phyloP scores from a whole-genome alignment of 2,113 vertebrate species.

The crab-eating macaque (Macaca fascicularis) region DNA sequence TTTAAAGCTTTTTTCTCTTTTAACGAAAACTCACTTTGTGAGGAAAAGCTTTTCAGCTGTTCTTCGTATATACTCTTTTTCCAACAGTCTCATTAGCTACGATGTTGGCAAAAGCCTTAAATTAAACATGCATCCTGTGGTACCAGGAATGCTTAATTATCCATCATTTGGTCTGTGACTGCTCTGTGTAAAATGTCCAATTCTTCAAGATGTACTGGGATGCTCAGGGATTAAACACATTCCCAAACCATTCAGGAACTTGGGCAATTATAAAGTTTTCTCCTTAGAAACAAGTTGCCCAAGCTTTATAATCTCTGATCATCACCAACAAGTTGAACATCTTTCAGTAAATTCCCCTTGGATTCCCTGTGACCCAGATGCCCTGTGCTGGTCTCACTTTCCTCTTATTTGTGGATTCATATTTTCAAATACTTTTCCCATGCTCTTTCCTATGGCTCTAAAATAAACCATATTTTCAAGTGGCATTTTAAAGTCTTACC shows the following conservation, averaged over 20 bases:
- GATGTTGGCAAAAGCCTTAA: slow-evolving; percentile 55
- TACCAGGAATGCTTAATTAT: slow-evolving; percentile 53
- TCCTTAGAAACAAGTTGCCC: slow-evolving; percentile 50
- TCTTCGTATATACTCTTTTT: not conserved
- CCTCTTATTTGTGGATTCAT: slow-evolving; percentile 31
- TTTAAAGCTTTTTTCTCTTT: not conserved
- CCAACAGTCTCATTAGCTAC: slow-evolving; percentile 45
- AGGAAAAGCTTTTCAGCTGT: slow-evolving; percentile 8
- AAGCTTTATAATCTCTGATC: slow-evolving; percentile 38
- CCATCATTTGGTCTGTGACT: slow-evolving; percentile 53
- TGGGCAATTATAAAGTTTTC: slow-evolving; percentile 55
- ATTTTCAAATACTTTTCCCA: not conserved
- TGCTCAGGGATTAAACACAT: slow-evolving; percentile 25
- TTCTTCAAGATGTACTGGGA: slow-evolving; percentile 44
- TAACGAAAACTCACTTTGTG: not conserved
- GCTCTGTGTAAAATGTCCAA: slow-evolving; percentile 55
- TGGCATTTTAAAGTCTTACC: not conserved
- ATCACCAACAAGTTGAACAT: not conserved
- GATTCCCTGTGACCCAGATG: not conserved
- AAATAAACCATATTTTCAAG: not conserved
- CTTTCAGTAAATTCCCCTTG: not conserved
- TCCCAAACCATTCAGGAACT: slow-evolving; percentile 39
- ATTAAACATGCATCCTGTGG: slow-evolving; percentile 62
- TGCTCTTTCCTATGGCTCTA: not conserved
- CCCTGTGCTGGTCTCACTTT: not conserved